These are phyloP conservation scores for Corticium candelabrum DNA, from an alignment of 37 sponge, comb jelly and placozoan genomes.

Conservation along the genomic window DNA sequence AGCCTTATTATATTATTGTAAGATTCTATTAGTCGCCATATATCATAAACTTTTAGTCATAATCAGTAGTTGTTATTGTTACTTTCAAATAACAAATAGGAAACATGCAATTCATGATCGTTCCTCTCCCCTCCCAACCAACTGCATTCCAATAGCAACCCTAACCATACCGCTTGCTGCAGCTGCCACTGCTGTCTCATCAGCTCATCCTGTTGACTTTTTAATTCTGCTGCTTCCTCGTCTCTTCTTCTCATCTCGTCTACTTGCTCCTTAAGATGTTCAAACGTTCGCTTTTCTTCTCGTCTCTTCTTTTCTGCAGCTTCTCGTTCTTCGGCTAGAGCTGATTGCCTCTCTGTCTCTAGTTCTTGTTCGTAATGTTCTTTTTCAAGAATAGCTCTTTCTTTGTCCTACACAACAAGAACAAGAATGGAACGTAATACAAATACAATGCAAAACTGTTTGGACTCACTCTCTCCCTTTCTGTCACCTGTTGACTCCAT, in stretches of 20 bases:
- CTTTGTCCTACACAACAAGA: not conserved
- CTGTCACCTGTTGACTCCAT: constrained; percentile 30
- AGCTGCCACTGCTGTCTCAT: constrained; percentile 53
- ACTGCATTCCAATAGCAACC: too few relatives aligned
- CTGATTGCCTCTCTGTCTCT: constrained; percentile 49
- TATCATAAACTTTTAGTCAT: too few relatives aligned
- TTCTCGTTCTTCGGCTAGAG: constrained; percentile 39
- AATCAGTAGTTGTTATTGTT: too few relatives aligned
- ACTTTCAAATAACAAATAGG: too few relatives aligned
- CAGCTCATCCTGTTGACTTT: constrained; percentile 38
- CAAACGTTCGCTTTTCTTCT: constrained; percentile 29
- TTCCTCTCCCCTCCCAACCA: too few relatives aligned
- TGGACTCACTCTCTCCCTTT: not conserved
- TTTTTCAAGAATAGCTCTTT: not conserved
- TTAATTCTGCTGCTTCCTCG: constrained; percentile 57
- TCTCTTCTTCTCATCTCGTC: constrained; percentile 55
- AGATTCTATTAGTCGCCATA: too few relatives aligned
- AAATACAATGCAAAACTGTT: not conserved
- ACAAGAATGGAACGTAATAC: constrained; percentile 1
- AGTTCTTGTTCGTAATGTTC: constrained; percentile 25
- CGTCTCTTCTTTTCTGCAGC: constrained; percentile 24
- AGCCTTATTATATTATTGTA: too few relatives aligned
- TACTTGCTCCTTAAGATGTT: constrained; percentile 46
- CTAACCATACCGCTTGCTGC: constrained; percentile 54
- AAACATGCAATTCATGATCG: too few relatives aligned